These are phyloP conservation scores for Epistrophe grossulariae DNA, from an alignment of 2,888 invertebrate genomes.

Conservation along the genomic window DNA sequence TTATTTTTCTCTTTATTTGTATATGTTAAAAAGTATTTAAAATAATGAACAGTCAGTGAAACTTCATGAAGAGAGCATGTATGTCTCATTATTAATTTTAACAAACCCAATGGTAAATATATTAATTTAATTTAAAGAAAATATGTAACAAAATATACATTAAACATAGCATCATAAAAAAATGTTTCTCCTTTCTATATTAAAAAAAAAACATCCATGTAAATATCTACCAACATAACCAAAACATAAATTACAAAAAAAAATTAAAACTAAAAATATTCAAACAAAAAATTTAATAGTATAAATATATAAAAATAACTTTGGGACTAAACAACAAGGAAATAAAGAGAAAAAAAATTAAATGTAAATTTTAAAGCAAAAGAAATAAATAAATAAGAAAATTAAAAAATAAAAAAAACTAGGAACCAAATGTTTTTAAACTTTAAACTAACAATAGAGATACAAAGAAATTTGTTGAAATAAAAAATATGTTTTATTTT, in stretches of 20 bases:
- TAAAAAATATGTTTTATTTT: neutral
- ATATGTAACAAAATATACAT: neutral
- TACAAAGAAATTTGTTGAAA: neutral
- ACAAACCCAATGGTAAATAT: neutral
- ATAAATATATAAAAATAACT: slow-evolving; percentile 1
- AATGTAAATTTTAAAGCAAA: neutral
- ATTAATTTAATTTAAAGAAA: neutral
- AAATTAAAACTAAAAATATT: neutral
- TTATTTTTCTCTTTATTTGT: neutral
- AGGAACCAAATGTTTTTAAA: slow-evolving; percentile 17
- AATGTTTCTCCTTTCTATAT: neutral
- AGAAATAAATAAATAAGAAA: neutral
- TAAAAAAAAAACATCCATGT: neutral
- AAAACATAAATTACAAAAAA: neutral
- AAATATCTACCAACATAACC: neutral
- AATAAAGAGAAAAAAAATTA: neutral
- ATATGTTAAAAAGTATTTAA: neutral
- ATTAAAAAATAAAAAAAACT: slow-evolving; percentile 4
- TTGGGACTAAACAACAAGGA: neutral
- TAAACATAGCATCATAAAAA: too few species aligned
- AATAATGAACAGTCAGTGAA: neutral
- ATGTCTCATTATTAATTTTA: neutral
- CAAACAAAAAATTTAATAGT: neutral
- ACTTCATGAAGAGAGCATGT: neutral
- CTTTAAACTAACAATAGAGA: slow-evolving; percentile 2